Evolutionary conservation across 2,888 invertebrate species (phyloP).

Genomic region (Hypomecis punctinalis): DNA sequence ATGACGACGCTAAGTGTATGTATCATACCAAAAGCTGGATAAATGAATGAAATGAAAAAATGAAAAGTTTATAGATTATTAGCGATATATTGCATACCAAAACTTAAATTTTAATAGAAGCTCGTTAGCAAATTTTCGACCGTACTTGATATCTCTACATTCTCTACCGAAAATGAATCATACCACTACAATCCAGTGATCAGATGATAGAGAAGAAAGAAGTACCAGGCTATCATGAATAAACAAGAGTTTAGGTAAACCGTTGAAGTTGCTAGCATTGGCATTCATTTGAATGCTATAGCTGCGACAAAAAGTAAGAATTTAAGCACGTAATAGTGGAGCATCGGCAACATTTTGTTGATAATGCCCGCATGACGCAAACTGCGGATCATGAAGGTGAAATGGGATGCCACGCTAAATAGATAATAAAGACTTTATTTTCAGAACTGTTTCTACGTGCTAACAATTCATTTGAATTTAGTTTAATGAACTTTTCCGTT

Average conservation of each 20-base stretch:
- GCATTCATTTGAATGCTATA: conserved; percentile 21
- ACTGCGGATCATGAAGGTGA: conserved; percentile 57
- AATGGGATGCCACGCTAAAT: conserved; percentile 51
- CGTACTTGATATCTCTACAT: no score
- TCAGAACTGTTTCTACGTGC: conserved; percentile 28
- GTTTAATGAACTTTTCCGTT: background rate
- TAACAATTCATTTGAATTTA: background rate
- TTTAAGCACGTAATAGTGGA: conserved; percentile 28
- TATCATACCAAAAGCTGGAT: no score
- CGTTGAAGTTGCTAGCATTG: background rate
- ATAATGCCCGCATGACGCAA: conserved; percentile 60
- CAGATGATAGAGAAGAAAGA: no score
- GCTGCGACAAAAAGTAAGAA: conserved; percentile 30
- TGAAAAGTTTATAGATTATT: no score
- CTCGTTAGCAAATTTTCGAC: no score
- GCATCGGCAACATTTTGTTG: conserved; percentile 43
- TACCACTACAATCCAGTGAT: no score
- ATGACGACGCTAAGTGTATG: no score
- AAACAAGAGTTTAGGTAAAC: background rate
- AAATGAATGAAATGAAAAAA: no score
- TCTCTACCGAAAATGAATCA: no score
- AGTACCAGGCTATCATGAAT: no score
- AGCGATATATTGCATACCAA: no score
- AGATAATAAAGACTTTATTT: conserved; percentile 41
- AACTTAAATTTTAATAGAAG: no score